phyloP scores from a whole-genome alignment of 2,113 vertebrate species.

The Numenius arquata region DNA sequence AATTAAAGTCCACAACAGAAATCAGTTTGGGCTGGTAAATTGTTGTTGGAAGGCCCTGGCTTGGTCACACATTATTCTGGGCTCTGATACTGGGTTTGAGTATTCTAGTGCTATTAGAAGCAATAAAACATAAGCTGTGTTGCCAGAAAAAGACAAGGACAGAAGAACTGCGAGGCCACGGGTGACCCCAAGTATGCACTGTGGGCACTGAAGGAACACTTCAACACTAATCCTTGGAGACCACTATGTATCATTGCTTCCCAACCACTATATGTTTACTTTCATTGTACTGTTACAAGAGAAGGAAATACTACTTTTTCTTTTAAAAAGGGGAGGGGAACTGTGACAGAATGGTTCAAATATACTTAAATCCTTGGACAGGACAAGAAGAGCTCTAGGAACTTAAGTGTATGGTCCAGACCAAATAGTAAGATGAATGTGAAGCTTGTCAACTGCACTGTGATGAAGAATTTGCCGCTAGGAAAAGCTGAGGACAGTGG shows the following conservation, averaged over 20 bases:
- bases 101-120: neutral
- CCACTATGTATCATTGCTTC: neutral
- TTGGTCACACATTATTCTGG: neutral
- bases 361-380: neutral
- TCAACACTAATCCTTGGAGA: neutral
- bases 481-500: neutral
- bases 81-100: neutral
- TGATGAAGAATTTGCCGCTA: neutral
- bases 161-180: neutral
- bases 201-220: neutral
- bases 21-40: neutral
- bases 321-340: neutral
- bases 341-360: neutral
- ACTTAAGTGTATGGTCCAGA: neutral
- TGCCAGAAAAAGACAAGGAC: neutral
- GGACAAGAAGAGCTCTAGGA: neutral
- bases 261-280: neutral
- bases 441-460: neutral
- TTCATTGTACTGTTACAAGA: neutral
- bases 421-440: neutral
- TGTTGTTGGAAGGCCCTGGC: neutral
- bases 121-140: neutral
- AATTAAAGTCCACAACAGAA: neutral
- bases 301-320: neutral
- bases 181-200: neutral